A percentile compares a stretch with the other conserved stretches of the same genome.
Evolutionary conservation across 2,888 invertebrate species (phyloP).

Genomic region (Synanthedon vespiformis): DNA sequence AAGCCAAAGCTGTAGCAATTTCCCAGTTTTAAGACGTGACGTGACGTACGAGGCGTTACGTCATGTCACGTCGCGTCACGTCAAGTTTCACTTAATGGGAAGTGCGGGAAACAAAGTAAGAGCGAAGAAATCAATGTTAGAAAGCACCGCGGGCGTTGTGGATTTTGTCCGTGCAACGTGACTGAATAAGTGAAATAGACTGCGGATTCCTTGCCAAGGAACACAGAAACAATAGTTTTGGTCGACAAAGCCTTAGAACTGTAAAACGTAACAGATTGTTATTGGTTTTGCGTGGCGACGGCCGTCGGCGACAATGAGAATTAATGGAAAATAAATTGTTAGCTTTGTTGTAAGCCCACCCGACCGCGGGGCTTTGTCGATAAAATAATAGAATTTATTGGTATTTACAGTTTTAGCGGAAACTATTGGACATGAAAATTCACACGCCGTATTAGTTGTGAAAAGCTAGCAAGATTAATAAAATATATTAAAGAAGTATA

Average conservation of each 20-base stretch:
- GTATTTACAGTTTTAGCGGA: constrained; percentile 1
- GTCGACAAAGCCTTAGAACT: constrained; percentile 25
- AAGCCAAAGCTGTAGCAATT: too few relatives aligned
- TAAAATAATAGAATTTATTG: constrained; percentile 2
- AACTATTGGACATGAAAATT: background rate
- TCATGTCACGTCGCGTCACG: background rate
- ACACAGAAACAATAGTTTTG: constrained; percentile 12
- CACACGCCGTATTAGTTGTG: too few relatives aligned
- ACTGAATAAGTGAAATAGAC: constrained; percentile 34
- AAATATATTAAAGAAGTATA: too few relatives aligned
- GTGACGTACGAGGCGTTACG: too few relatives aligned
- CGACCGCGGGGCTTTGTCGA: background rate
- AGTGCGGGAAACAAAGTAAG: background rate
- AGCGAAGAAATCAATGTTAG: background rate
- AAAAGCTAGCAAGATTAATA: too few relatives aligned
- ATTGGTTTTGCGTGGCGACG: constrained; percentile 31
- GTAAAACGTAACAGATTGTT: constrained; percentile 37
- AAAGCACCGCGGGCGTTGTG: constrained; percentile 26
- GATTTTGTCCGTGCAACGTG: constrained; percentile 39
- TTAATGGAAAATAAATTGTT: constrained; percentile 30
- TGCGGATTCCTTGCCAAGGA: constrained; percentile 22
- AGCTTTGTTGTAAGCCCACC: constrained; percentile 12
- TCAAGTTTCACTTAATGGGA: background rate
- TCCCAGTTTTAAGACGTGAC: too few relatives aligned
- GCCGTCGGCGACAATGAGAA: constrained; percentile 19